Conservation (phyloP, 2,888 invertebrate genomes). For the Serrognathus titanus region DNA sequence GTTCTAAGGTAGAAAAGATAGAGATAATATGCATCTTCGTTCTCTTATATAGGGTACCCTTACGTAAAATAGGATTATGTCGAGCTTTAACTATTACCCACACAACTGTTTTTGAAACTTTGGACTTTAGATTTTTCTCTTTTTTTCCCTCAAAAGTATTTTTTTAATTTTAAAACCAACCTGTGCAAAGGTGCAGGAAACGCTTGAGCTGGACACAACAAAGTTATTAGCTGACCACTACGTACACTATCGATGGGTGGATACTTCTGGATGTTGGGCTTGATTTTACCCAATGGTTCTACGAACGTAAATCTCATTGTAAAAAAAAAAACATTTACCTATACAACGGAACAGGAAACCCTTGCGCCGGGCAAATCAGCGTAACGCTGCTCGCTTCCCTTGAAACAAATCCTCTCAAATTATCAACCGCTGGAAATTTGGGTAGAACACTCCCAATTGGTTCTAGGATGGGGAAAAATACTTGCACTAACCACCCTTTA, state of each 20-base stretch:
- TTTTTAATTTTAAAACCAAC: constrained; percentile 30
- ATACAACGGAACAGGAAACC: constrained; percentile 62
- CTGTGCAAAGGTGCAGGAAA: constrained; percentile 52
- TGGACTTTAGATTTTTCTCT: too few species aligned
- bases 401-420: constrained; percentile 37
- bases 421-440: constrained; percentile 47
- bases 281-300: constrained; percentile 55
- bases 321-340: constrained; percentile 25
- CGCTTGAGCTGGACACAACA: constrained; percentile 54
- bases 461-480: constrained; percentile 36
- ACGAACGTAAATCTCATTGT: constrained; percentile 10
- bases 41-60: constrained; percentile 7
- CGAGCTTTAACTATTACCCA: too few species aligned
- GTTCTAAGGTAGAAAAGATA: constrained; percentile 44
- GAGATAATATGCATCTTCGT: not conserved
- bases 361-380: constrained; percentile 63
- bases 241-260: constrained; percentile 49
- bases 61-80: not conserved
- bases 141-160: too few species aligned
- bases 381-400: constrained; percentile 45
- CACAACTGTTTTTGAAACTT: too few species aligned
- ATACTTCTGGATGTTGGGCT: constrained; percentile 46
- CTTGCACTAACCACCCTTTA: not conserved
- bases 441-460: constrained; percentile 52
- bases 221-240: constrained; percentile 37